Base-by-base conservation (phyloP, 2,113 vertebrate genomes). In the Podilymbus podiceps region DNA sequence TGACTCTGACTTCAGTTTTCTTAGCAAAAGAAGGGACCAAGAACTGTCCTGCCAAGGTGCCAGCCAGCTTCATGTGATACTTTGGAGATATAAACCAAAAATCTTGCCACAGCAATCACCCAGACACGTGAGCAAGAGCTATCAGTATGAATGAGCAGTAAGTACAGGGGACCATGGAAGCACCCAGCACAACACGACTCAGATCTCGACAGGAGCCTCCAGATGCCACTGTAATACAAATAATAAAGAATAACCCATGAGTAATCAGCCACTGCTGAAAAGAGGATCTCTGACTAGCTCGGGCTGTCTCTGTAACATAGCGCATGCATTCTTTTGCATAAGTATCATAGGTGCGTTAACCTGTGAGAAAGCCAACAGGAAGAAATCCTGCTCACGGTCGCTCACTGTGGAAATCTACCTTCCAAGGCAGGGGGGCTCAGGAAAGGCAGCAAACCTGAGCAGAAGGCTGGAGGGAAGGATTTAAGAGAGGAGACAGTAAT, bases 191-290 rank as follows among this genome's bases (percentile, higher is more conserved):
- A 79, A 27, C 33, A 12, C 81, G 89, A 94, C 80, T 93, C 93
- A 87, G 46, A 93, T 63, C 79, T 73, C 30, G 1, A 82, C 0
- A 8, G 90, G 69, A 95, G 69, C 28, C 90, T 95, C 94, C 53
- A 27, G 89, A 90, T 96, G 94, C 90, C 80, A 64, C 66, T 76
- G 66, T 71, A 75, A 92, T 69, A 72, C 44, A 88, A 95, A 95
- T 76, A 55, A 97, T 76, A 97, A 81, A 93, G 42, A 90, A 92
- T 78, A 92, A 89, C 46, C 50, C 77, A 22, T 91, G 94, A 95
- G 77, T 93, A 96, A 97, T 85, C 81, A 87, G 69, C 66, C 64
- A 52, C n/a, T 66, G 80, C n/a, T 59, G 81, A 76, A 85, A 89
- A 89, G 69, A 82, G 58, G 31, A 82, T 67, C 58, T 82, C 81